These are phyloP conservation scores for Nestor notabilis DNA, from an alignment of 2,113 vertebrate genomes.

Conservation along the genomic window DNA sequence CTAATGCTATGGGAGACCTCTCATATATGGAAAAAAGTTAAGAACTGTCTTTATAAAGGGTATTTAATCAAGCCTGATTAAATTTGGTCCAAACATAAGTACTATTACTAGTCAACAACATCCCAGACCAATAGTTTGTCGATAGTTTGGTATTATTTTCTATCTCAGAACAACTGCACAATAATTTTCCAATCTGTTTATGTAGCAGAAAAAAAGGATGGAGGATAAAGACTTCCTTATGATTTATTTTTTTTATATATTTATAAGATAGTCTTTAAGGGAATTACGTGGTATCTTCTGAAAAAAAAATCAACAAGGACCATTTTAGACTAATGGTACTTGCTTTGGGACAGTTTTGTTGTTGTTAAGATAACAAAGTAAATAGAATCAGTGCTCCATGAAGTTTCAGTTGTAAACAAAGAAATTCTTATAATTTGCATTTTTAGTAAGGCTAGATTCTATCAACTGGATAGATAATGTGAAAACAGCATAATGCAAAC, in stretches of 20 bases:
- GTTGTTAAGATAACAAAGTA: constrained; percentile 7
- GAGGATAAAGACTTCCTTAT: neutral
- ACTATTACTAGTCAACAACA: neutral
- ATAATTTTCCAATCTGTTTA: neutral
- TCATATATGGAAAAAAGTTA: neutral
- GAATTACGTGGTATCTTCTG: neutral
- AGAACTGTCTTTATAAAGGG: neutral
- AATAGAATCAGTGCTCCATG: neutral
- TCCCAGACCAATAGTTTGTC: neutral
- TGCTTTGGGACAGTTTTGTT: neutral
- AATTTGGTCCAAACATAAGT: constrained; percentile 9
- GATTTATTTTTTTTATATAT: neutral
- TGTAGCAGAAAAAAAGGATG: neutral
- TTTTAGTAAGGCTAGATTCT: neutral
- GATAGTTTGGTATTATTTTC: neutral
- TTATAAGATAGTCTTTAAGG: neutral
- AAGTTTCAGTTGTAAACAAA: neutral
- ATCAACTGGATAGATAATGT: constrained; percentile 25
- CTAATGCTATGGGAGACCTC: neutral
- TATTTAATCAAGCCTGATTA: neutral
- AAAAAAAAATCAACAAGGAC: neutral
- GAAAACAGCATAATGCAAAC: neutral
- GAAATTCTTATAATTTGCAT: constrained; percentile 1
- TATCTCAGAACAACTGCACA: neutral
- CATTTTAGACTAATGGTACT: neutral